phyloP scores from a whole-genome alignment of 1,140 invertebrate genomes.

The Nephila pilipes region DNA sequence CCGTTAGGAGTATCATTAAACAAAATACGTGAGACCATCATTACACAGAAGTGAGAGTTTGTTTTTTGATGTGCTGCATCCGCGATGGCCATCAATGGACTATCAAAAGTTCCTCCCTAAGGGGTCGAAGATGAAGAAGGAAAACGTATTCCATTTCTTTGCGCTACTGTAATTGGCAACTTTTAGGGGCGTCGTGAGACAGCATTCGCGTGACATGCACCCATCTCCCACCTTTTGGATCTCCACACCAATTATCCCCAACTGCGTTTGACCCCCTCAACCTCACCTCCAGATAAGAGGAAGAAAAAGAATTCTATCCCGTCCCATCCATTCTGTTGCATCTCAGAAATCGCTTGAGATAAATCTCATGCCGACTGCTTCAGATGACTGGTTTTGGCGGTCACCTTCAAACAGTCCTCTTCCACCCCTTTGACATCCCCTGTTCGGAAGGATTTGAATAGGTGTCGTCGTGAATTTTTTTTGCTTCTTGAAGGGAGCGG shows the following conservation, averaged over 20 bases:
- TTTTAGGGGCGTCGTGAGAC: neutral
- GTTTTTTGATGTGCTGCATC: neutral
- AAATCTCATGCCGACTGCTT: neutral
- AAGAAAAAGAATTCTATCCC: neutral
- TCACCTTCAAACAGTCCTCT: slow-evolving; percentile 33
- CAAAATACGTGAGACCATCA: neutral
- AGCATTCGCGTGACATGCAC: neutral
- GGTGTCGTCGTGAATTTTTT: neutral
- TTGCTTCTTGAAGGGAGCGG: neutral
- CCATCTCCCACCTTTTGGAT: slow-evolving; percentile 10
- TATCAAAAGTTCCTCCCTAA: neutral
- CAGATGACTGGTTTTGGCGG: slow-evolving; percentile 64
- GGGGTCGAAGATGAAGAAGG: neutral
- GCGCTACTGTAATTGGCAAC: neutral
- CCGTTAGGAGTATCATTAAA: neutral
- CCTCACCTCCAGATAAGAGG: neutral
- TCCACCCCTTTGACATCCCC: slow-evolving; percentile 15
- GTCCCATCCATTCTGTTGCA: neutral
- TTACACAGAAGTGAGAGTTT: neutral
- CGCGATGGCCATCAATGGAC: neutral
- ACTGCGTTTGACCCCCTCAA: neutral
- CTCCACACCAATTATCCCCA: neutral
- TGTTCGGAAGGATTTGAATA: neutral
- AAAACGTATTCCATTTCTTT: neutral
- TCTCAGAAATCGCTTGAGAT: neutral